Conservation (phyloP, 2,888 invertebrate genomes). For the Pandemis cinnamomeana region DNA sequence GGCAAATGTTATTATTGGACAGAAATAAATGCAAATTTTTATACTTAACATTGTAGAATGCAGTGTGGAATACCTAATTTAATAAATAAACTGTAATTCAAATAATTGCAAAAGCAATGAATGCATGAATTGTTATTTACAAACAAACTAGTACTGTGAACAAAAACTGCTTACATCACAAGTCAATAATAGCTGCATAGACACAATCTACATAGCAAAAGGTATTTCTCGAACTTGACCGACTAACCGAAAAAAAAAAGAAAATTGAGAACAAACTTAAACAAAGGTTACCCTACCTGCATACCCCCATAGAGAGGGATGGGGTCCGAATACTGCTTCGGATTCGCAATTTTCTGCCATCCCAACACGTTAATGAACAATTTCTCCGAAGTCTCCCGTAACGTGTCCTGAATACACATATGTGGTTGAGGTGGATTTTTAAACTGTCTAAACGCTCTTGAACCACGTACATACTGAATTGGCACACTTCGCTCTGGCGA, state of each 20-base stretch:
- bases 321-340: slow-evolving; percentile 86
- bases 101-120: too few species aligned
- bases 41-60: too few species aligned
- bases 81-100: too few species aligned
- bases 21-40: too few species aligned
- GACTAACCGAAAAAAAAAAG: slow-evolving; percentile 19
- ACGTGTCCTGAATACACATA: slow-evolving; percentile 88
- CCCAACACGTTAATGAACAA: slow-evolving; percentile 88
- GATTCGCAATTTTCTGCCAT: slow-evolving; percentile 89
- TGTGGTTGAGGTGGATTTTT: slow-evolving; percentile 91
- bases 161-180: slow-evolving; percentile 25
- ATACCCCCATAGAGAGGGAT: slow-evolving; percentile 90
- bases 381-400: slow-evolving; percentile 85
- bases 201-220: slow-evolving; percentile 17
- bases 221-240: slow-evolving; percentile 18
- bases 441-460: slow-evolving; percentile 87
- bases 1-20: too few species aligned
- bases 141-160: too few species aligned
- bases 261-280: slow-evolving; percentile 21
- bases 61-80: too few species aligned
- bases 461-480: slow-evolving; percentile 84
- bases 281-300: slow-evolving; percentile 69
- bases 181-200: slow-evolving; percentile 41
- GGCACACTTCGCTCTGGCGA: slow-evolving; percentile 76
- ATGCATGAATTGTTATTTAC: too few species aligned